A percentile compares a stretch with the other conserved stretches of the same genome.
phyloP scores from a whole-genome alignment of 2,888 invertebrate genomes.

The Leptopilina drosophilae region DNA sequence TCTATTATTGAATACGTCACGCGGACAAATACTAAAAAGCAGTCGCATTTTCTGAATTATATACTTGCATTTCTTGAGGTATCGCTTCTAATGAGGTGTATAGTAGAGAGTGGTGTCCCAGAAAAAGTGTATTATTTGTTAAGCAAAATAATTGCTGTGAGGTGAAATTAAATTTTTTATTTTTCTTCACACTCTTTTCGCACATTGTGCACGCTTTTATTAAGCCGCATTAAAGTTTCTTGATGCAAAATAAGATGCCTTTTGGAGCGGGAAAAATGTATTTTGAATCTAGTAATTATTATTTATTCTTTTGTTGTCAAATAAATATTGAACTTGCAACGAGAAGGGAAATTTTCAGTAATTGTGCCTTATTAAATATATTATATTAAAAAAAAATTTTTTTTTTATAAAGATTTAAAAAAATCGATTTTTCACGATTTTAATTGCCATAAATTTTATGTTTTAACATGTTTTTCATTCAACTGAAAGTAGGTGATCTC shows the following conservation, averaged over 20 bases:
- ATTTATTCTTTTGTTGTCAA: too few relatives aligned
- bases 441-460: too few relatives aligned
- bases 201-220: neutral
- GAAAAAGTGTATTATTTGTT: neutral
- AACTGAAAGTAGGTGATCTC: too few relatives aligned
- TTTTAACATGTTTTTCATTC: too few relatives aligned
- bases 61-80: neutral
- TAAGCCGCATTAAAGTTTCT: neutral
- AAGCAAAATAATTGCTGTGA: slow-evolving; percentile 13
- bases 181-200: neutral
- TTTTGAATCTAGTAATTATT: too few relatives aligned
- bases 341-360: too few relatives aligned
- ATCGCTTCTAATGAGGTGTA: slow-evolving; percentile 16
- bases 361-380: too few relatives aligned
- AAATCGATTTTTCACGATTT: too few relatives aligned
- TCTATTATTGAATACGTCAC: neutral
- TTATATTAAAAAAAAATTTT: too few relatives aligned
- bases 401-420: too few relatives aligned
- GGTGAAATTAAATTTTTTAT: neutral
- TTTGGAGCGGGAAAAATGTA: too few relatives aligned
- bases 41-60: neutral
- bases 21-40: neutral
- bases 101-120: neutral
- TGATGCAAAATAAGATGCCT: neutral
- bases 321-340: too few relatives aligned